Evolutionary conservation across 2,888 invertebrate species (phyloP).

Genomic region (Synergus umbraculus): DNA sequence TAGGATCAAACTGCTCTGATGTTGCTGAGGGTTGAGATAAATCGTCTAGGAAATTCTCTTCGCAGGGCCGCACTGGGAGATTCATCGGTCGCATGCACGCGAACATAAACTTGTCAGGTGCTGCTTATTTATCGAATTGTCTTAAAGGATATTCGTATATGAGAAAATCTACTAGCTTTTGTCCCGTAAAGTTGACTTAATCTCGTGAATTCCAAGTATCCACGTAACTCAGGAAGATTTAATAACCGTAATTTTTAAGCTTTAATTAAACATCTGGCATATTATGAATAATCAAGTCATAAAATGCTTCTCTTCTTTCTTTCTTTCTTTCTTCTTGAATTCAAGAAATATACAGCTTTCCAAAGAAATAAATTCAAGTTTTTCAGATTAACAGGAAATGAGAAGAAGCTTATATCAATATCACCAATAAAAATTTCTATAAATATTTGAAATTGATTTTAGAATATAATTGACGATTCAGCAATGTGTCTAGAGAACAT

Average conservation of each 20-base stretch:
- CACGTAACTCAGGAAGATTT: not conserved
- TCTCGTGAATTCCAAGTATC: conserved; percentile 19
- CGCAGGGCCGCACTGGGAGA: conserved; percentile 7
- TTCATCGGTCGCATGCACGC: conserved; percentile 63
- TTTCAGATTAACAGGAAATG: too few species aligned
- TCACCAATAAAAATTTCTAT: not conserved
- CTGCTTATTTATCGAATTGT: conserved; percentile 72
- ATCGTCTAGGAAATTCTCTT: conserved; percentile 43
- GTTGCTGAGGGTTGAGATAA: conserved; percentile 47
- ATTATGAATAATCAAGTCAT: not conserved
- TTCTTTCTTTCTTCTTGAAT: not conserved
- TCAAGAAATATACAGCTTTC: not conserved
- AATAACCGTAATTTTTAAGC: not conserved
- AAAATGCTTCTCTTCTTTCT: not conserved
- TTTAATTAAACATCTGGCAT: not conserved
- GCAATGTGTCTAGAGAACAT: not conserved
- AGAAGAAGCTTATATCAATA: too few species aligned
- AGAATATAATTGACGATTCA: conserved; percentile 28
- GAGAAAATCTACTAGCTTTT: conserved; percentile 22
- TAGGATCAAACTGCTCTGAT: conserved; percentile 36
- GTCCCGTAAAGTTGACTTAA: conserved; percentile 22
- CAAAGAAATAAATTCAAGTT: not conserved
- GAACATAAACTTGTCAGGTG: conserved; percentile 68
- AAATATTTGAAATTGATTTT: conserved; percentile 13
- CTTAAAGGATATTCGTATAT: conserved; percentile 51